These are phyloP conservation scores for Copidosoma aretas DNA, from an alignment of 2,888 invertebrate genomes.

Conservation along the genomic window DNA sequence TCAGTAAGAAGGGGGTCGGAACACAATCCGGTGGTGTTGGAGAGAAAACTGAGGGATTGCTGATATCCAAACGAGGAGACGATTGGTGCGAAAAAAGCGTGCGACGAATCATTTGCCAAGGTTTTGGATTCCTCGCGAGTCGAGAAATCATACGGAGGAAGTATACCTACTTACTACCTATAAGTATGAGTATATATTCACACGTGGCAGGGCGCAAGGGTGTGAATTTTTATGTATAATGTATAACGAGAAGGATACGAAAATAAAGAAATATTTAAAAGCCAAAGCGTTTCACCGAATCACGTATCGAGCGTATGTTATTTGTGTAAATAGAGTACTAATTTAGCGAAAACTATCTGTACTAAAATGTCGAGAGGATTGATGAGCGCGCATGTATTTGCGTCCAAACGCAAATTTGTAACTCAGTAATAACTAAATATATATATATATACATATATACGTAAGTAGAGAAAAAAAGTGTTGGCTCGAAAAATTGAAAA, in stretches of 20 bases:
- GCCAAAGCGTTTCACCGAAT: constrained; percentile 48
- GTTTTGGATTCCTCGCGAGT: constrained; percentile 49
- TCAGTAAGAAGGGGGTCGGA: constrained; percentile 49
- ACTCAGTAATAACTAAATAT: constrained; percentile 47
- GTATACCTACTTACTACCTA: not conserved
- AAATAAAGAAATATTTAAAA: constrained; percentile 4
- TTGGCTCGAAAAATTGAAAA: constrained; percentile 32
- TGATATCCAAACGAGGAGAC: constrained; percentile 32
- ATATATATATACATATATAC: constrained; percentile 53
- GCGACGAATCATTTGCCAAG: constrained; percentile 49
- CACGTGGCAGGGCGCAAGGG: not conserved
- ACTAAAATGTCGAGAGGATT: constrained; percentile 37
- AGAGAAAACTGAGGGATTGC: constrained; percentile 23
- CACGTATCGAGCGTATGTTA: constrained; percentile 54
- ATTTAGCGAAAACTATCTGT: constrained; percentile 53
- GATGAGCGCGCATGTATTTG: constrained; percentile 41
- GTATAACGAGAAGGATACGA: not conserved
- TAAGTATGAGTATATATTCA: not conserved
- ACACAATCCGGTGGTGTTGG: constrained; percentile 47
- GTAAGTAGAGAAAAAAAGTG: constrained; percentile 20
- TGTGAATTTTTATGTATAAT: not conserved
- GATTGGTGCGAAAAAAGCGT: constrained; percentile 5
- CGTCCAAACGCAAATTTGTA: constrained; percentile 47
- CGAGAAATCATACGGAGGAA: constrained; percentile 23
- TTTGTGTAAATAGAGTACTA: constrained; percentile 61